Conservation (phyloP, 1,140 invertebrate species). For the Chymomyza costata region DNA sequence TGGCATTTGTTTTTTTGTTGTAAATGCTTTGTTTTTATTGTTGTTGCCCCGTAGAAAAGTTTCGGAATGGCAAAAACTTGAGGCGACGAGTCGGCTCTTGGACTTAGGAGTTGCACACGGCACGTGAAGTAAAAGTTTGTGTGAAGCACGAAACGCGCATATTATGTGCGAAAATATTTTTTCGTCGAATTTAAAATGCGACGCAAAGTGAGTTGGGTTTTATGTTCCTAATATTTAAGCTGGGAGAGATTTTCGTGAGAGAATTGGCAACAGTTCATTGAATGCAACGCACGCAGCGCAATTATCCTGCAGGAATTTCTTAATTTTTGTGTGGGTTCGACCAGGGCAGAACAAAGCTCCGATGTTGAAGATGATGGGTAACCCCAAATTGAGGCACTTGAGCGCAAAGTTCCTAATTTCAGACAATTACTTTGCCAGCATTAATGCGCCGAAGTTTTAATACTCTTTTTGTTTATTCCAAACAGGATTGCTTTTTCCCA, state of each 20-base stretch:
- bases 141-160: conserved; percentile 46
- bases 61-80: too few relatives aligned
- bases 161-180: conserved; percentile 61
- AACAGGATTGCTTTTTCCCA: too few relatives aligned
- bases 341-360: background rate
- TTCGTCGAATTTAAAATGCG: conserved; percentile 38
- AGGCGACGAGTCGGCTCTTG: too few relatives aligned
- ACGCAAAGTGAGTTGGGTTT: background rate
- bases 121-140: conserved; percentile 13
- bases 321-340: conserved; percentile 30
- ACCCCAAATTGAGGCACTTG: too few relatives aligned
- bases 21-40: too few relatives aligned
- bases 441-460: too few relatives aligned
- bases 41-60: background rate
- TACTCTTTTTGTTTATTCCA: too few relatives aligned
- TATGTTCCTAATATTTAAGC: too few relatives aligned
- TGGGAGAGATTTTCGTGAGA: background rate
- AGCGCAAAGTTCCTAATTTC: background rate
- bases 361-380: background rate
- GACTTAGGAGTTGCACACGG: conserved; percentile 9
- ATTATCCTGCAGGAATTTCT: conserved; percentile 59
- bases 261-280: conserved; percentile 12
- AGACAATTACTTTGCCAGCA: background rate
- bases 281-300: conserved; percentile 45
- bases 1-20: too few relatives aligned